These are phyloP conservation scores for Hippopotamyrus pictus DNA, from an alignment of 2,797 vertebrate genomes.

Conservation along the genomic window DNA sequence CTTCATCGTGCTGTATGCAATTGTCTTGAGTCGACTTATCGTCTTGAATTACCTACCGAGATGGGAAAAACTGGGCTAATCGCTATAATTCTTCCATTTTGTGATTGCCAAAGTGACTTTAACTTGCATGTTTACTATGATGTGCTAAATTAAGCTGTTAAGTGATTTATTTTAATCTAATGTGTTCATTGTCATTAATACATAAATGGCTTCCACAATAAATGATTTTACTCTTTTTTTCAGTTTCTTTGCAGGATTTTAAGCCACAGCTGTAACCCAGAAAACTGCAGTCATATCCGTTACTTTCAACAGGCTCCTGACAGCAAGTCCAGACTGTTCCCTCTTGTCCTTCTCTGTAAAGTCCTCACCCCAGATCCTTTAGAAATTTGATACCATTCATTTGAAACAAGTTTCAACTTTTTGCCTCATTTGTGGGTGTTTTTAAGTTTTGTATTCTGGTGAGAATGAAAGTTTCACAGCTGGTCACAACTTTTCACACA, in stretches of 20 bases:
- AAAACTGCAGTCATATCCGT: background rate
- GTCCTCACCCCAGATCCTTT: background rate
- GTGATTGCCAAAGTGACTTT: background rate
- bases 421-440: background rate
- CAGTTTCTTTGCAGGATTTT: background rate
- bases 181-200: background rate
- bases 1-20: background rate
- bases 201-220: background rate
- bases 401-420: background rate
- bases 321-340: background rate
- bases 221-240: background rate
- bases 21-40: background rate
- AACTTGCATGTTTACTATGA: background rate
- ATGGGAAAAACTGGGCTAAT: background rate
- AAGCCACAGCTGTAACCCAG: background rate
- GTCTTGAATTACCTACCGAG: background rate
- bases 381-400: background rate
- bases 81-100: background rate
- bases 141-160: background rate
- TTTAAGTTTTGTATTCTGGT: background rate
- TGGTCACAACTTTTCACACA: background rate
- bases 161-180: background rate
- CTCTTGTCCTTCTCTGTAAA: background rate
- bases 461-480: background rate
- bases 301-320: background rate